These are phyloP conservation scores for Ptyas mucosa DNA, from an alignment of 2,113 vertebrate species.

Conservation along the genomic window DNA sequence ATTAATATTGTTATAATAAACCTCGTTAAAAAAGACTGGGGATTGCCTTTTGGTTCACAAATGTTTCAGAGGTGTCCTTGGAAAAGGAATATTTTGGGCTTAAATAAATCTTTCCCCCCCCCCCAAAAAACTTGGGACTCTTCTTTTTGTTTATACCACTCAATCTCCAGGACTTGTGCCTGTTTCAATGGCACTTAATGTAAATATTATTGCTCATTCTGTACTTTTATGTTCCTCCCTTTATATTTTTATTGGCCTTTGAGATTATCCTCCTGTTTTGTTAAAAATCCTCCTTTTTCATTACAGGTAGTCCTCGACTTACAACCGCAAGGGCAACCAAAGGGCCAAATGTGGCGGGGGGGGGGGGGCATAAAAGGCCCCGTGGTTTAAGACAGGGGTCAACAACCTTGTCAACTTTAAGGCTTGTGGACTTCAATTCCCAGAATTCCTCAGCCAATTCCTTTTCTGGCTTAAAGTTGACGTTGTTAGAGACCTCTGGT, in stretches of 20 bases:
- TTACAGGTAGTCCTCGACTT: not conserved
- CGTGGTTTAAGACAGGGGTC: no score
- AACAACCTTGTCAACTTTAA: no score
- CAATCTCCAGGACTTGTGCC: not conserved
- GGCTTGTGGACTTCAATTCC: no score
- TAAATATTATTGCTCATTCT: not conserved
- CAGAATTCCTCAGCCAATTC: no score
- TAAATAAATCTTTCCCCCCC: not conserved
- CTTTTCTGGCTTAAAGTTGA: no score
- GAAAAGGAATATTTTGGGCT: not conserved
- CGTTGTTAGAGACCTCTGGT: no score
- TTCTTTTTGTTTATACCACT: not conserved
- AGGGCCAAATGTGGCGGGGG: no score
- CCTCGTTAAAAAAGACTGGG: not conserved
- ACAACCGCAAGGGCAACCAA: no score
- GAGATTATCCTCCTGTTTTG: not conserved
- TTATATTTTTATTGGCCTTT: not conserved
- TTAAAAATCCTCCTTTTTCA: not conserved
- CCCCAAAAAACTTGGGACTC: not conserved
- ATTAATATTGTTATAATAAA: not conserved
- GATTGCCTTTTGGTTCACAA: not conserved
- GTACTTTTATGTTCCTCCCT: not conserved
- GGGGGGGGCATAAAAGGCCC: no score
- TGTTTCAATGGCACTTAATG: not conserved
- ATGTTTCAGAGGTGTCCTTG: not conserved